Evolutionary conservation across 2,113 vertebrate genomes (phyloP).

Genomic region (Trematomus loennbergii): DNA sequence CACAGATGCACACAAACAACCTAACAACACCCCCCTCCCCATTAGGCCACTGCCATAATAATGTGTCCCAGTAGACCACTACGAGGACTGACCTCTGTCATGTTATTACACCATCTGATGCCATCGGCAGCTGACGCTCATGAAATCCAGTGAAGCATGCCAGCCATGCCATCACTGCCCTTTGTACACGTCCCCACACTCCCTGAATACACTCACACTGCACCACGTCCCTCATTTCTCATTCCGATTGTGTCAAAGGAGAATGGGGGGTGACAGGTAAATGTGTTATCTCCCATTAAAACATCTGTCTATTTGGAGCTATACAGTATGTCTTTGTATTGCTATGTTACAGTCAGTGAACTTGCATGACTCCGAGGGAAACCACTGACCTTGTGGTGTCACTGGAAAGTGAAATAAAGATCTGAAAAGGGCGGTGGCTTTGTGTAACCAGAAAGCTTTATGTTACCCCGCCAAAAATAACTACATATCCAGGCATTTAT

Average conservation of each 20-base stretch:
- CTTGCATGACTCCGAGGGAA: background rate
- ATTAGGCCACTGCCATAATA: conserved; percentile 18
- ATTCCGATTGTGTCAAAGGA: conserved; percentile 3
- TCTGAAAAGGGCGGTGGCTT: conserved; percentile 11
- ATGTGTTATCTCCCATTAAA: conserved; percentile 15
- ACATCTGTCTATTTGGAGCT: background rate
- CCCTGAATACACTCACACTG: conserved; percentile 26
- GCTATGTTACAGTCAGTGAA: background rate
- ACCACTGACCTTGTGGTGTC: background rate
- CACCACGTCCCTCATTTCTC: conserved; percentile 31
- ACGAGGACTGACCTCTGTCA: conserved; percentile 55
- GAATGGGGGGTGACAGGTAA: conserved; percentile 48
- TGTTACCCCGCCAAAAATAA: conserved; percentile 26
- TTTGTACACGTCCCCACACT: conserved; percentile 59
- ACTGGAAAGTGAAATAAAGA: conserved; percentile 40
- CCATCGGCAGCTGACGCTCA: conserved; percentile 64
- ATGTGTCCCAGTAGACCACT: conserved; percentile 10
- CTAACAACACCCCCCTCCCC: background rate
- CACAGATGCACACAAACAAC: conserved; percentile 16
- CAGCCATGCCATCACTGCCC: conserved; percentile 64
- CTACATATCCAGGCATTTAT: conserved; percentile 25
- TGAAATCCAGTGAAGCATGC: conserved; percentile 62
- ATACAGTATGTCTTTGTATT: background rate
- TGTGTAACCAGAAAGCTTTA: conserved; percentile 4
- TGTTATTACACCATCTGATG: conserved; percentile 65